Evolutionary conservation across 2,888 invertebrate species (phyloP), one percentile per base, ranked within the genome.

Genomic region (Malthinus flaveolus): DNA sequence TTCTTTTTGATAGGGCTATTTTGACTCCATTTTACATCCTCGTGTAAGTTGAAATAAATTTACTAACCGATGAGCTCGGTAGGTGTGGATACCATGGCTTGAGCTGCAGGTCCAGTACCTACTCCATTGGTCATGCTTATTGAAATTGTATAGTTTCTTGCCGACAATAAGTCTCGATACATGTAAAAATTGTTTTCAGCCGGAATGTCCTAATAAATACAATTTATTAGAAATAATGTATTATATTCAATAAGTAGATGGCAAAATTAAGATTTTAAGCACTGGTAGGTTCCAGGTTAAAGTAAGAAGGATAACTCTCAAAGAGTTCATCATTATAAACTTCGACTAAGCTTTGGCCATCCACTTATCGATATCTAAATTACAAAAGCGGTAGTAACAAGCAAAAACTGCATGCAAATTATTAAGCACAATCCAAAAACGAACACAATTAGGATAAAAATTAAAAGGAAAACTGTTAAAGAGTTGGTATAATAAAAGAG

Each of bases 121-220:
- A 87, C 85, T 1, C 84, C 84, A 73, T 94, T 94, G 64, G 89
- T 82, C 87, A 93, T 92, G 1, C 88, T 84, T 13, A 94, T 84
- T 9, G 87, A 86, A n/a, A 94, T 83, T 5, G 86, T 86, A 73
- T 93, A 95, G 70, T 88, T 88, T 13, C 85, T 84, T 15, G 85
- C 83, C 0, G 92, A 85, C 49, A 83, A 79, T 62, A 94, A 79
- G 73, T 90, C 87, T 80, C 87, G 87, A 68, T 91, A 88, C 84
- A 91, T 88, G 77, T 90, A 90, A 77, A 87, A 88, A 56, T 84
- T 78, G 34, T 61, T 57, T 67, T 87, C 87, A 3, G 88, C 87
- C 62, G 89, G 86, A 77, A 91, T 87, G 71, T 91, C 91, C 91
- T 91, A 75, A 70, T 64, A 45, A 57, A 56, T 58, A 59, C 12